Evolutionary conservation across 2,888 invertebrate species (phyloP).

Genomic region (Smittia aterrima): DNA sequence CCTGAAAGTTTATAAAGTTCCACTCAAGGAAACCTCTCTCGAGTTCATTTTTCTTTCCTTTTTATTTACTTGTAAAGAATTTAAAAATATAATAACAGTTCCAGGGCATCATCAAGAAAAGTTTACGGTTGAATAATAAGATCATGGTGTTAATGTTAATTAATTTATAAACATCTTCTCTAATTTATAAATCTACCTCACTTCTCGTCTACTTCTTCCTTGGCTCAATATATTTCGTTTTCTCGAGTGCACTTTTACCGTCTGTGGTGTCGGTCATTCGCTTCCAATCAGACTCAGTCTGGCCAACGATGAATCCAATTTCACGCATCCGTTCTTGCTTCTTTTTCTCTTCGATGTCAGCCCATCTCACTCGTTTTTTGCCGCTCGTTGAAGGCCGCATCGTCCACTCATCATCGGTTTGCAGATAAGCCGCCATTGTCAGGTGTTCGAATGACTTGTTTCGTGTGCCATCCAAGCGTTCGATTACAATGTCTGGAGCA

Average conservation of each 20-base stretch:
- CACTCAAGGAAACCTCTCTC: too few species aligned
- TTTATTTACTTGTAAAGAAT: too few species aligned
- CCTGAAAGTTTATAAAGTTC: too few species aligned
- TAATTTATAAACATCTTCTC: too few species aligned
- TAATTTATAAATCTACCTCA: too few species aligned
- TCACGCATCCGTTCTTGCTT: constrained; percentile 90
- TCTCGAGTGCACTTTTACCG: constrained; percentile 85
- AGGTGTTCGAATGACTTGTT: constrained; percentile 66
- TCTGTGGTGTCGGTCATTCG: constrained; percentile 90
- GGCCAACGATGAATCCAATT: constrained; percentile 94
- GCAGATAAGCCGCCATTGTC: constrained; percentile 91
- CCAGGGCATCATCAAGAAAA: too few species aligned
- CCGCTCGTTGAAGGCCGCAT: constrained; percentile 64
- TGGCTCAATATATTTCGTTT: constrained; percentile 86
- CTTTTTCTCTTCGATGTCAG: constrained; percentile 91
- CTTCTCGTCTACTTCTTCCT: constrained; percentile 48
- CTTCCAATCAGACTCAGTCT: constrained; percentile 95
- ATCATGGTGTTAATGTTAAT: too few species aligned
- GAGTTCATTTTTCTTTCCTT: too few species aligned
- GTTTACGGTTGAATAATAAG: too few species aligned
- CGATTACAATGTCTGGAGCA: constrained; percentile 61
- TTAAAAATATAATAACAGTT: too few species aligned
- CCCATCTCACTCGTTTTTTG: constrained; percentile 95
- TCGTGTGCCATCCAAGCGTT: constrained; percentile 89
- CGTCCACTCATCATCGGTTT: constrained; percentile 74